Base-by-base conservation (phyloP, 2,888 invertebrate species). In the Masnerella sp. region DNA sequence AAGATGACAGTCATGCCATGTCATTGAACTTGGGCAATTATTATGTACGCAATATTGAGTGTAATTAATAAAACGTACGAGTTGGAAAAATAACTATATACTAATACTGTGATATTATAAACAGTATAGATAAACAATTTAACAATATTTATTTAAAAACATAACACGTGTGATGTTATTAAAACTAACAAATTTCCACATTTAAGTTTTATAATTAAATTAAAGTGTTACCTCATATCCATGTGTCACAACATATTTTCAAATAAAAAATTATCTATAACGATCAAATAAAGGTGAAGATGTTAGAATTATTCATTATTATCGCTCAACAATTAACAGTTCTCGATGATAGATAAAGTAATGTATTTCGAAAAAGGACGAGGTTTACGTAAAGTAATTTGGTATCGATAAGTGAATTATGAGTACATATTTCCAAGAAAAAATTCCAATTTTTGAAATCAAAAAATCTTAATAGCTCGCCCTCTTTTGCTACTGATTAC, bases 211-310 rank as follows among this genome's bases (percentile, higher is more conserved):
- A 38, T 59, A 28, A 47, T 47, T 47, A 47, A 38, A n/a, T 9
- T 17, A 18, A 28, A 45, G 34, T 58, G 15, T 45, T 45, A 32
- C 17, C 17, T 28, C 47, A 42, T 17, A 15, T 62, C n/a, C 14
- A 49, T 40, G 18, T 65, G 56, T 65, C 65, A 56, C 32, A 56
- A 65, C 47, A 49, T 47, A 62, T 43, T 62, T 43, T n/a, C n/a
- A 43, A 42, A 62, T 62, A 52, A 25, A 12, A 43, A 34, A 5
- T 62, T 52, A 62, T 62, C 47, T 52, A 43, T 62, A 52, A 52
- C 20, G 28, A 42, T 58, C 49, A 58, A 67, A 67, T 47, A 67
- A 67, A 67, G 42, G 49, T 51, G 49, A 67, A 51, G 49, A 43
- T 58, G 25, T 51, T 32, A 15, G 42, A 65, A 67, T 56, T 28